Conservation (phyloP, 2,888 invertebrate genomes). For the Oligia strigilis region DNA sequence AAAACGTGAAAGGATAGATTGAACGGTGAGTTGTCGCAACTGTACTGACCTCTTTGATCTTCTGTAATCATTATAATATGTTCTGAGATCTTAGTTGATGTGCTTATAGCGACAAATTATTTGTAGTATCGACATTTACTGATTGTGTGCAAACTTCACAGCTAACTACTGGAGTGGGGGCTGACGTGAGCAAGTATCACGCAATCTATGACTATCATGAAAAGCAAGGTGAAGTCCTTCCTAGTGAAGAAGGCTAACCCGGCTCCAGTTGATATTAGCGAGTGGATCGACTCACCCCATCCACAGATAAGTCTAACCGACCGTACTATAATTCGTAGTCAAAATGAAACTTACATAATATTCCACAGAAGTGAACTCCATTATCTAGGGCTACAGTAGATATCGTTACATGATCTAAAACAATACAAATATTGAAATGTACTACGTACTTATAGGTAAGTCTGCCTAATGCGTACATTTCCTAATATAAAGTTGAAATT, state of each 20-base stretch:
- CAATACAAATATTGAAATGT: background rate
- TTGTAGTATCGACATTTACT: constrained; percentile 64
- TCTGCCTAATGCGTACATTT: constrained; percentile 11
- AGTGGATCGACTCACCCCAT: constrained; percentile 74
- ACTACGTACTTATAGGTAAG: constrained; percentile 44
- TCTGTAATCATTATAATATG: constrained; percentile 33
- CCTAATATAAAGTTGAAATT: background rate
- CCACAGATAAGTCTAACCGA: constrained; percentile 79
- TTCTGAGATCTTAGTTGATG: constrained; percentile 56
- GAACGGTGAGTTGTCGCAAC: constrained; percentile 63
- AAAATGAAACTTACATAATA: constrained; percentile 21
- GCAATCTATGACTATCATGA: constrained; percentile 68
- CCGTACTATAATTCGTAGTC: constrained; percentile 58
- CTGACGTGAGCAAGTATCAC: constrained; percentile 75
- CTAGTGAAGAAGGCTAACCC: constrained; percentile 77
- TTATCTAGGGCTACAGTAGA: constrained; percentile 33
- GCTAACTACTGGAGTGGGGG: constrained; percentile 80
- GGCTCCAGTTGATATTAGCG: constrained; percentile 76
- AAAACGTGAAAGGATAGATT: constrained; percentile 61
- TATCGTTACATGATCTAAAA: constrained; percentile 4
- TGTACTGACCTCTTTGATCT: constrained; percentile 59
- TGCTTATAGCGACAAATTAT: constrained; percentile 50
- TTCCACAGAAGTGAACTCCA: constrained; percentile 6
- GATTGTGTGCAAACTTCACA: constrained; percentile 83
- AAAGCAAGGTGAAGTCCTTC: constrained; percentile 76